Conservation (phyloP, 2,888 invertebrate genomes). For the Drosophila mettleri region DNA sequence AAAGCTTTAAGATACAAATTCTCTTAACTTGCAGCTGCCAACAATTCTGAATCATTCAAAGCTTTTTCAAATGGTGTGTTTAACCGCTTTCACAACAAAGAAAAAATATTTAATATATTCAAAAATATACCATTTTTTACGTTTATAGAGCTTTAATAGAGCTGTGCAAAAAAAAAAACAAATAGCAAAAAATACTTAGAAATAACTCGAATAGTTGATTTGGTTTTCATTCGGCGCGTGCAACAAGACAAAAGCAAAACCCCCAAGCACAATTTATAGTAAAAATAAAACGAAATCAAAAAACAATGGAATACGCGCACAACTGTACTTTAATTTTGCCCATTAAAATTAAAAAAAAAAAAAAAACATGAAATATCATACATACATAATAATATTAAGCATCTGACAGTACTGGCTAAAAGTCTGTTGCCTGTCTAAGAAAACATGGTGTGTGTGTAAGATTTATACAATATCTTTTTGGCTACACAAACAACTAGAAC, state of each 20-base stretch:
- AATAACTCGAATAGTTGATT: conserved; percentile 76
- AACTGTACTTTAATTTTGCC: conserved; percentile 68
- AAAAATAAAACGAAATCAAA: conserved; percentile 6
- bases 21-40: conserved; percentile 60
- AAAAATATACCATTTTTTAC: conserved; percentile 14
- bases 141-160: conserved; percentile 36
- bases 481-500: conserved; percentile 33
- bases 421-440: conserved; percentile 2
- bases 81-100: conserved; percentile 66
- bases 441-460: conserved; percentile 14
- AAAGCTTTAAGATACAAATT: conserved; percentile 63
- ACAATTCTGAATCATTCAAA: conserved; percentile 46
- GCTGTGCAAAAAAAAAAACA: conserved; percentile 27
- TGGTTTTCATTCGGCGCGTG: conserved; percentile 85
- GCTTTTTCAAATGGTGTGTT: conserved; percentile 76
- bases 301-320: conserved; percentile 41
- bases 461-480: conserved; percentile 29
- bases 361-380: neutral
- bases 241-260: conserved; percentile 50
- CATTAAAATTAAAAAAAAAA: conserved; percentile 51
- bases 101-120: conserved; percentile 10
- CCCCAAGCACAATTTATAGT: conserved; percentile 35
- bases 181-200: conserved; percentile 6
- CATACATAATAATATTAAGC: neutral
- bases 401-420: conserved; percentile 16